These are phyloP conservation scores for Ptilodon capucinus DNA, from an alignment of 2,888 invertebrate species.

Conservation along the genomic window DNA sequence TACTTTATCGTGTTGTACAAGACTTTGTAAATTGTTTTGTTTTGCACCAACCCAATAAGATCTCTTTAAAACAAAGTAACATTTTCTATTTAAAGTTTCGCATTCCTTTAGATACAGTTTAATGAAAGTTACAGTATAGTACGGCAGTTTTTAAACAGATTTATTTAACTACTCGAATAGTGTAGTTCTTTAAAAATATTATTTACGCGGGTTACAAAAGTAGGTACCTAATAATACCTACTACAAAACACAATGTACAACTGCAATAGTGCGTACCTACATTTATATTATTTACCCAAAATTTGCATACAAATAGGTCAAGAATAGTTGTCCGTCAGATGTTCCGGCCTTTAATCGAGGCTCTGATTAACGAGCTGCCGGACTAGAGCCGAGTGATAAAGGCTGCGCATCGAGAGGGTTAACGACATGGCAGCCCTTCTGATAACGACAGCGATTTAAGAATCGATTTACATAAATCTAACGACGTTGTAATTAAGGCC, in stretches of 20 bases:
- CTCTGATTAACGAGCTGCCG: conserved; percentile 1
- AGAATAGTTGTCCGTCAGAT: conserved; percentile 13
- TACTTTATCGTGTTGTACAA: background rate
- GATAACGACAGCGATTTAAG: background rate
- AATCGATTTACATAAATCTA: background rate
- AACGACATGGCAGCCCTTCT: conserved; percentile 15
- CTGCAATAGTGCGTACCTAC: no score
- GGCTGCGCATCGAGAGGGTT: conserved; percentile 4
- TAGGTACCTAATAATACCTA: no score
- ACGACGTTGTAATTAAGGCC: background rate
- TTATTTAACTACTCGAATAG: no score
- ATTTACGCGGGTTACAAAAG: no score
- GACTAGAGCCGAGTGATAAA: conserved; percentile 2
- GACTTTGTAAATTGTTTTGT: background rate
- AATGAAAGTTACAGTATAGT: background rate
- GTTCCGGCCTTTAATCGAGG: conserved; percentile 8
- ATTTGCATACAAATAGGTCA: conserved; percentile 18
- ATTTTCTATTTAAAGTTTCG: background rate
- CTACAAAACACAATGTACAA: no score
- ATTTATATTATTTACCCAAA: no score
- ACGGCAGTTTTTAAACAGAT: no score
- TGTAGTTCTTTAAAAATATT: no score
- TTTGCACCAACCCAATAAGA: background rate
- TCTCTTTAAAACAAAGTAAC: background rate
- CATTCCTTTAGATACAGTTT: background rate